Percentiles rank a stretch among this genome's conserved stretches.
Conservation (phyloP, 2,888 invertebrate genomes). For the Automeris io region DNA sequence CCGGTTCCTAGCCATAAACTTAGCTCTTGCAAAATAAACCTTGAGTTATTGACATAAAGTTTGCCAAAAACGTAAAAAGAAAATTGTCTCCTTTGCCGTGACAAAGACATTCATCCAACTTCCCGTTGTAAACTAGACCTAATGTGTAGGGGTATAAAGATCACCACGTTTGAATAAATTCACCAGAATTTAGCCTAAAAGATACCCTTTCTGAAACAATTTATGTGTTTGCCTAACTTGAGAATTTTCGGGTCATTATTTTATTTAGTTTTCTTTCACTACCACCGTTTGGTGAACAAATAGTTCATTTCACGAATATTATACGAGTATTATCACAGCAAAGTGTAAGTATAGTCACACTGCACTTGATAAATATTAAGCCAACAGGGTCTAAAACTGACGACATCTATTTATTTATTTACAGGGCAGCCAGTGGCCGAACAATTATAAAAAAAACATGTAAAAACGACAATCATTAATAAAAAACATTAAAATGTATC, state of each 20-base stretch:
- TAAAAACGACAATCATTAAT: too few relatives aligned
- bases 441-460: too few relatives aligned
- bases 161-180: not conserved
- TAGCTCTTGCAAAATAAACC: slow-evolving; percentile 17
- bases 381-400: too few relatives aligned
- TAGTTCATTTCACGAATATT: not conserved
- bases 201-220: slow-evolving; percentile 15
- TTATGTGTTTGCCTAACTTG: slow-evolving; percentile 60
- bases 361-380: too few relatives aligned
- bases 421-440: too few relatives aligned
- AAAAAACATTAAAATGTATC: too few relatives aligned
- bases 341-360: too few relatives aligned
- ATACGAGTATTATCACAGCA: too few relatives aligned
- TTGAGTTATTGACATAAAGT: slow-evolving; percentile 17
- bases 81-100: slow-evolving; percentile 7
- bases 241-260: slow-evolving; percentile 54
- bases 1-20: slow-evolving; percentile 13
- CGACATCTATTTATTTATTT: too few relatives aligned
- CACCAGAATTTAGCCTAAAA: not conserved
- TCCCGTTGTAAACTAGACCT: slow-evolving; percentile 1
- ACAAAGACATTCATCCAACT: slow-evolving; percentile 17
- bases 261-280: slow-evolving; percentile 34
- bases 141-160: not conserved
- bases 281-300: not conserved
- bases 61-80: slow-evolving; percentile 8